Evolutionary conservation across 1,140 invertebrate genomes (phyloP), one percentile per base, ranked within the genome.

Genomic region (Heliothis subflexa): DNA sequence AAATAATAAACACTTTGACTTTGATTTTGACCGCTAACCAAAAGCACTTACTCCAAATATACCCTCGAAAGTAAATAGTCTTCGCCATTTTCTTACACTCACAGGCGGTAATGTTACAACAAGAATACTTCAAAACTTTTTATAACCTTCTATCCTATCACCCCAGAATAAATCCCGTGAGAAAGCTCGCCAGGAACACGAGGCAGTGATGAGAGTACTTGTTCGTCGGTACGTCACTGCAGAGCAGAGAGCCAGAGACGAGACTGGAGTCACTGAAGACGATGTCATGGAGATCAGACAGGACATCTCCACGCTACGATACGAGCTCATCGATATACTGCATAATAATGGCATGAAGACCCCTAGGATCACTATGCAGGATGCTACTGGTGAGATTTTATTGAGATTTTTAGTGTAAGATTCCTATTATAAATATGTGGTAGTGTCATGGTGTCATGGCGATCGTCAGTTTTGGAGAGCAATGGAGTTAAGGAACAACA

Each of bases 221-320:
- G 96, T 98, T 11, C 95, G 97, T 18, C 95, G 98, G 3, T 98
- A 98, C 90, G 96, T 98, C 1, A 98, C 97, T 0, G 96, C 97
- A 0, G 98, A 98, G 89, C 98, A 98, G 89, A 93, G 96, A 33
- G 97, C 97, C 80, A 95, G 97, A 55, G 97, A 98, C 86, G 97
- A 98, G 45, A 97, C 96, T 76, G 97, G 97, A 7, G 98, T 99
- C 5, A 99, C 98, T 0, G 98, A 99, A 88, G 98, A 99, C 91
- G 98, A 99, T 90, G 97, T 99, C 52, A 99, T 98, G 95, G 99
- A 99, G 95, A 98, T 99, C 80, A 97, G 99, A 86, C 98, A 99
- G 81, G 98, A 99, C 88, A 98, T 99, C 80, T 98, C 97, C 11
- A 97, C 97, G 0, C 94, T 98, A 28, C 95, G 97, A 54, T 98